Evolutionary conservation across 2,113 vertebrate species (phyloP), one percentile per base, ranked within the genome.

Genomic region (Pangasianodon hypophthalmus): DNA sequence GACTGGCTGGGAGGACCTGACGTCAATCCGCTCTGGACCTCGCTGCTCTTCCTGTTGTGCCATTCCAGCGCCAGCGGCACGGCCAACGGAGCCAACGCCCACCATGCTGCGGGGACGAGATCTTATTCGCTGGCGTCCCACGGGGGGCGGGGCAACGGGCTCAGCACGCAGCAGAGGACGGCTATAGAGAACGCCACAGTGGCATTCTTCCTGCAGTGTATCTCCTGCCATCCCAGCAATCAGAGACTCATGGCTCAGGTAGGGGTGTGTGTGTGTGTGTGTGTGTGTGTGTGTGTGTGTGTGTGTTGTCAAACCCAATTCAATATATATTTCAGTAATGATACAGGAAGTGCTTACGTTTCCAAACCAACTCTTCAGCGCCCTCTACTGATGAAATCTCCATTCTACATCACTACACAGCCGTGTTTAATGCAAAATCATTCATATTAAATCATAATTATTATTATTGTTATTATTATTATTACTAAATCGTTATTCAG

Each of bases 181-280:
- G 98, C 98, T 82, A 96, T 99, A 92, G 98, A 99, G 95, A 99
- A 99, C 89, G 97, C 98, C 89, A 98, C 98, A 0, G 98, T 99
- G 91, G 98, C 98, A 54, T 99, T 99, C 94, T 99, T 99, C 91
- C 95, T 99, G 5, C 98, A 99, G 91, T 99, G 98, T 83, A 99
- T 99, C 93, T 99, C 98, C 92, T 99, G 98, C 92, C 98, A 99
- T 94, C 98, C 98, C 54, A 98, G 97, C 96, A 99, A 99, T 94
- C 98, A 99, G 95, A 97, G 98, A 84, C 96, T 99, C 90, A 99
- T 99, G 98, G 98, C 98, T 88, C 98, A 99, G 98, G 98, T 88
- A 79, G 24, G 84, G 80, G 16, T 37, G 52, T 48, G 37, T n/a
- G 80, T 56, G 50, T 56, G 80, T 56, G 48, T 56, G 41, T 26